Conservation (phyloP, 2,888 invertebrate species). For the Drosophila subsilvestris region DNA sequence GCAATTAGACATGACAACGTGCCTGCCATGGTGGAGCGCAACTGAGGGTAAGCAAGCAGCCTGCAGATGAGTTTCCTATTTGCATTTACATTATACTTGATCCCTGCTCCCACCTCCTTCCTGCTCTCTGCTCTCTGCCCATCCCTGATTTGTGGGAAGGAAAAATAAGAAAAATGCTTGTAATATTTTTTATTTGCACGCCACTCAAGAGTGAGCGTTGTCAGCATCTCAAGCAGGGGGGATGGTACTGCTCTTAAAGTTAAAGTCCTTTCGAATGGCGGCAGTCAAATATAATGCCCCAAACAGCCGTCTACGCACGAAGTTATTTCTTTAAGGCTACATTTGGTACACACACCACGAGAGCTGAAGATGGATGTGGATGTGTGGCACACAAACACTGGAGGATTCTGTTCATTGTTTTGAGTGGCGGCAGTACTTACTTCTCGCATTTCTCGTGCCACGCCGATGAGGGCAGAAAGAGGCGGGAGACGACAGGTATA, state of each 20-base stretch:
- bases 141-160: neutral
- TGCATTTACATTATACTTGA: constrained; percentile 32
- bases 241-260: neutral
- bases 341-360: constrained; percentile 3
- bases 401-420: constrained; percentile 8
- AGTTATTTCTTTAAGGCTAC: constrained; percentile 45
- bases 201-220: constrained; percentile 9
- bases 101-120: neutral
- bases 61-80: constrained; percentile 24
- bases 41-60: neutral
- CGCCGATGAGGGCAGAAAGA: constrained; percentile 86
- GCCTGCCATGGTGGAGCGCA: neutral
- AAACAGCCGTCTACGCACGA: constrained; percentile 40
- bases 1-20: constrained; percentile 24
- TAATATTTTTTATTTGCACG: constrained; percentile 32
- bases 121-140: neutral
- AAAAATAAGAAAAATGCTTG: constrained; percentile 19
- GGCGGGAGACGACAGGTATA: constrained; percentile 90
- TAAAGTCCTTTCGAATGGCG: neutral
- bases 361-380: neutral
- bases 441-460: constrained; percentile 88
- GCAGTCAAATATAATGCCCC: constrained; percentile 30
- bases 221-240: constrained; percentile 1
- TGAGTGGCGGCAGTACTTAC: constrained; percentile 84
- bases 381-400: neutral